These are phyloP conservation scores for Brachyistius frenatus DNA, from an alignment of 2,113 vertebrate species.

Conservation along the genomic window DNA sequence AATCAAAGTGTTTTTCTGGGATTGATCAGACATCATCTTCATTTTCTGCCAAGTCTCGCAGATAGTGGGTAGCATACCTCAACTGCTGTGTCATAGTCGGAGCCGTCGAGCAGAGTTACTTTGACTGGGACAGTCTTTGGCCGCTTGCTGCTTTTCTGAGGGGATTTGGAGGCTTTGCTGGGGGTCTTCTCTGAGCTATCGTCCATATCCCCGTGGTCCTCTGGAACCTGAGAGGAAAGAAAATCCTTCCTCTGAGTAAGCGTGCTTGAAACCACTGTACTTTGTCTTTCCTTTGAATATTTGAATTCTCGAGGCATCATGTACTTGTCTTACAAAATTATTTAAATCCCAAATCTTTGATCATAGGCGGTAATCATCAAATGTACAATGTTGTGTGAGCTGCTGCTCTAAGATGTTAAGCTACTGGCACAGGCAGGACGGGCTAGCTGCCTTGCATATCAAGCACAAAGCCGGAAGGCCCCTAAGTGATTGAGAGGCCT, in stretches of 20 bases:
- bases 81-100: slow-evolving; percentile 92
- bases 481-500: slow-evolving; percentile 65
- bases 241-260: slow-evolving; percentile 49
- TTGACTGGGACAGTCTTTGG: slow-evolving; percentile 92
- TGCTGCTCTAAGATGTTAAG: slow-evolving; percentile 50
- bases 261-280: background rate
- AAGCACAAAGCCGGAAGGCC: slow-evolving; percentile 63
- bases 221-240: slow-evolving; percentile 76
- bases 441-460: slow-evolving; percentile 66
- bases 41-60: background rate
- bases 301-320: slow-evolving; percentile 13
- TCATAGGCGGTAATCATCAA: slow-evolving; percentile 38
- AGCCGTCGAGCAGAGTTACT: slow-evolving; percentile 93
- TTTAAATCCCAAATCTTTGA: slow-evolving; percentile 43
- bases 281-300: slow-evolving; percentile 24
- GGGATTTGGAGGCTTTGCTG: slow-evolving; percentile 96
- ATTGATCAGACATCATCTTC: background rate
- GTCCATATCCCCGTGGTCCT: slow-evolving; percentile 90
- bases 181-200: slow-evolving; percentile 96
- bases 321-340: slow-evolving; percentile 30
- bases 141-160: slow-evolving; percentile 93
- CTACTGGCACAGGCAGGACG: slow-evolving; percentile 43
- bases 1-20: background rate
- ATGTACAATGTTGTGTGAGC: slow-evolving; percentile 36
- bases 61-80: slow-evolving; percentile 85